These are phyloP conservation scores for Acyrthosiphon pisum DNA, from an alignment of 1,140 invertebrate species.

Conservation along the genomic window DNA sequence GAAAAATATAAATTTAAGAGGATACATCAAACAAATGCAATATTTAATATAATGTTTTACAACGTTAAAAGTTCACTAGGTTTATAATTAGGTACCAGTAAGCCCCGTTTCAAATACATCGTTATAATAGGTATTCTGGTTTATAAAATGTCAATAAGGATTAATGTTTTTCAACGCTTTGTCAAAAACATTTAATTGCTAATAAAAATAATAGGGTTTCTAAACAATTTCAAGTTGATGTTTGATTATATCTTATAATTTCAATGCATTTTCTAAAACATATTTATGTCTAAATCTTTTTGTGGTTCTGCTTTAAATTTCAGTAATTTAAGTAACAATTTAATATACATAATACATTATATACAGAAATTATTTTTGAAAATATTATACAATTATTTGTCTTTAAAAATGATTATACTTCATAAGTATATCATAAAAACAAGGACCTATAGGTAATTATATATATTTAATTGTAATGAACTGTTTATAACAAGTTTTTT, in stretches of 20 bases:
- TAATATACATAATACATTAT: neutral
- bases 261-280: neutral
- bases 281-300: neutral
- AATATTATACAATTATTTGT: neutral
- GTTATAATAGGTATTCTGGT: slow-evolving; percentile 3
- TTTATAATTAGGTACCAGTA: neutral
- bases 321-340: neutral
- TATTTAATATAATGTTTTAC: neutral
- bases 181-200: neutral
- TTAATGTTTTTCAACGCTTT: slow-evolving; percentile 26
- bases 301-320: neutral
- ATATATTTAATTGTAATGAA: too few species aligned
- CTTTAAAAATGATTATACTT: neutral
- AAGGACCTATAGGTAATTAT: neutral
- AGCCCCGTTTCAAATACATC: neutral
- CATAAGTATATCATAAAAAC: neutral
- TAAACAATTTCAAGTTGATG: neutral
- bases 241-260: neutral
- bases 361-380: neutral
- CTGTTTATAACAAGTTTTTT: neutral
- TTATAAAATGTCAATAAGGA: neutral
- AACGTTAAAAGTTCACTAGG: neutral
- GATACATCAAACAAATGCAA: too few species aligned
- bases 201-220: neutral
- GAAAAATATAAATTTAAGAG: too few species aligned